Percentiles rank a stretch among this genome's conserved stretches.
These are phyloP conservation scores for Drosophila atroscutellata DNA, from an alignment of 2,888 invertebrate species.

Conservation along the genomic window DNA sequence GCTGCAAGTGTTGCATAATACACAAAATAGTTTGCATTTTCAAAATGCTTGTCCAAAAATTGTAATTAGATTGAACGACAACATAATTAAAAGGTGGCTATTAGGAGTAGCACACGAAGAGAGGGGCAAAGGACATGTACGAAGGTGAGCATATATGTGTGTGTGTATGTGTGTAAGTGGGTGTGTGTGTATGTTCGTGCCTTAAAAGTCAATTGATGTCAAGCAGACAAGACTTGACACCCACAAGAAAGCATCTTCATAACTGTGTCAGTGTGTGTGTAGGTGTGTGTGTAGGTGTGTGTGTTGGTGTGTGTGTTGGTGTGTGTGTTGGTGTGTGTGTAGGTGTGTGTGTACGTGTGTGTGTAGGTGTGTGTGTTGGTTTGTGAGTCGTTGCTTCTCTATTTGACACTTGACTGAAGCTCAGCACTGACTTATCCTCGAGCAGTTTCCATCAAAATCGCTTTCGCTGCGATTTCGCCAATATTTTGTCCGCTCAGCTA, in stretches of 20 bases:
- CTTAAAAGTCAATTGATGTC: constrained; percentile 66
- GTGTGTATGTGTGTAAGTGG: constrained; percentile 3
- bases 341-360: background rate
- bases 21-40: constrained; percentile 67
- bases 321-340: background rate
- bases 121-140: background rate
- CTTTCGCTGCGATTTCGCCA: constrained; percentile 29
- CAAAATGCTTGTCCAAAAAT: constrained; percentile 55
- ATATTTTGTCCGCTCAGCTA: background rate
- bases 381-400: constrained; percentile 7
- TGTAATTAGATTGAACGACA: constrained; percentile 56
- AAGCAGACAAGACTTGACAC: constrained; percentile 50
- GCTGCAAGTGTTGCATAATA: constrained; percentile 60
- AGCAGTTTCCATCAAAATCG: constrained; percentile 14
- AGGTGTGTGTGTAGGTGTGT: constrained; percentile 1
- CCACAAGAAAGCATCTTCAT: constrained; percentile 37
- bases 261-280: constrained; percentile 2
- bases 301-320: background rate
- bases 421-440: constrained; percentile 12
- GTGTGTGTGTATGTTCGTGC: constrained; percentile 18
- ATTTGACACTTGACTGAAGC: constrained; percentile 32
- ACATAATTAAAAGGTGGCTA: constrained; percentile 40
- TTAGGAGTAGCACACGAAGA: background rate
- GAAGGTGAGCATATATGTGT: background rate
- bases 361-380: constrained; percentile 4